phyloP scores from a whole-genome alignment of 1,140 invertebrate species.

The Heliconius himera region DNA sequence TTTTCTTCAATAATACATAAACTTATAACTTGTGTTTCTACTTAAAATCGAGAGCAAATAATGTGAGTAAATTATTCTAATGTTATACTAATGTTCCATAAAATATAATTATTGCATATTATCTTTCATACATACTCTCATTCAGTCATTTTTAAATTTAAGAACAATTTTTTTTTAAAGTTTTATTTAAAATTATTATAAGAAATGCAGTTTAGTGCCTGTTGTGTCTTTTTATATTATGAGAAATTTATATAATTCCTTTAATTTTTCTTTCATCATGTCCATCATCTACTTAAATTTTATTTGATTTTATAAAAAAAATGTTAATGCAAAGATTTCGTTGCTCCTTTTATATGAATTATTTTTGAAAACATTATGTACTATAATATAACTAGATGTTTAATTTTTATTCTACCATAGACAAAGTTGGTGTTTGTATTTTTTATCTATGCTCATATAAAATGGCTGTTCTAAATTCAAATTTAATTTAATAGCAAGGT shows the following conservation, averaged over 20 bases:
- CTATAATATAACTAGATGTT: neutral
- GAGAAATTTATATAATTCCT: constrained; percentile 1
- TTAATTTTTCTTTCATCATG: neutral
- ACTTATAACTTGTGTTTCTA: neutral
- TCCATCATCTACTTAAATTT: neutral
- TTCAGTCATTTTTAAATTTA: constrained; percentile 11
- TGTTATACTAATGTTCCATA: neutral
- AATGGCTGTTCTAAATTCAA: constrained; percentile 7
- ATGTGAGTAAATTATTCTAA: neutral
- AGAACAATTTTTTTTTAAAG: neutral
- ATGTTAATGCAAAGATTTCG: constrained; percentile 24
- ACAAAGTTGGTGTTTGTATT: neutral
- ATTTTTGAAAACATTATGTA: neutral
- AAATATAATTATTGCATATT: constrained; percentile 6
- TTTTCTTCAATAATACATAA: neutral
- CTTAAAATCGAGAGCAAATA: constrained; percentile 3
- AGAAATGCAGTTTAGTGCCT: constrained; percentile 36
- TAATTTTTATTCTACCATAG: constrained; percentile 2
- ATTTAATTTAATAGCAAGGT: constrained; percentile 2
- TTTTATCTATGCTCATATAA: constrained; percentile 9
- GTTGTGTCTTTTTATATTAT: constrained; percentile 34
- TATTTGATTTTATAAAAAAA: neutral
- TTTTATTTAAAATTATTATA: constrained; percentile 18
- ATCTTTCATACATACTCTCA: neutral
- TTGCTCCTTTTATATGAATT: constrained; percentile 9